Conservation (phyloP, 2,888 invertebrate species). For the Morpho helenor region DNA sequence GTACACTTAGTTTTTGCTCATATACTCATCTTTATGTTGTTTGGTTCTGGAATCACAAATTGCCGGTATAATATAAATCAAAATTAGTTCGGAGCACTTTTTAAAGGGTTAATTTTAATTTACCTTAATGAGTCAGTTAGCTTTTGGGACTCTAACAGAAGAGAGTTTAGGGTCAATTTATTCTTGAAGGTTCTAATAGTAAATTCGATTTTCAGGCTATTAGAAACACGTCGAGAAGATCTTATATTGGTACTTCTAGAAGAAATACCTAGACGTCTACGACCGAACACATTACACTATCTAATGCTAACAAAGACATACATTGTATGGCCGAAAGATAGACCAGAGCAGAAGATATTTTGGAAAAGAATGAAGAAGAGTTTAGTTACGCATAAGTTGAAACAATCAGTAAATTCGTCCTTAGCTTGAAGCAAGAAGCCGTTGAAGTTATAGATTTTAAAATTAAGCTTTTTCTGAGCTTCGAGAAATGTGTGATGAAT, state of each 20-base stretch:
- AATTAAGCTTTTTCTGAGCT: no score
- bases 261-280: slow-evolving; percentile 78
- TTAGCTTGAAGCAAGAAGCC: slow-evolving; percentile 37
- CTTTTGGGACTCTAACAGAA: no score
- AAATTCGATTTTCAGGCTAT: slow-evolving; percentile 55
- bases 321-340: slow-evolving; percentile 81
- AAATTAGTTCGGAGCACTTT: no score
- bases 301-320: slow-evolving; percentile 85
- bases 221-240: slow-evolving; percentile 81
- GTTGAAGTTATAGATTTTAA: not conserved
- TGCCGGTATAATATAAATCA: no score
- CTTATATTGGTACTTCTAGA: slow-evolving; percentile 82
- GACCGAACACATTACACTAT: slow-evolving; percentile 82
- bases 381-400: slow-evolving; percentile 44
- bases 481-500: no score
- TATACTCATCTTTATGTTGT: no score
- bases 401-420: slow-evolving; percentile 45
- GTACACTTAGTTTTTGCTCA: no score
- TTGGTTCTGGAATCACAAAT: no score
- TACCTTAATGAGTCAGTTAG: no score
- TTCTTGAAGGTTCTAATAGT: not conserved
- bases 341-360: slow-evolving; percentile 48
- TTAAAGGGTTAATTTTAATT: no score
- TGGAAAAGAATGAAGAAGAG: slow-evolving; percentile 68
- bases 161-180: no score